phyloP scores from a whole-genome alignment of 2,797 vertebrate genomes.

The Phaenicophaeus curvirostris region DNA sequence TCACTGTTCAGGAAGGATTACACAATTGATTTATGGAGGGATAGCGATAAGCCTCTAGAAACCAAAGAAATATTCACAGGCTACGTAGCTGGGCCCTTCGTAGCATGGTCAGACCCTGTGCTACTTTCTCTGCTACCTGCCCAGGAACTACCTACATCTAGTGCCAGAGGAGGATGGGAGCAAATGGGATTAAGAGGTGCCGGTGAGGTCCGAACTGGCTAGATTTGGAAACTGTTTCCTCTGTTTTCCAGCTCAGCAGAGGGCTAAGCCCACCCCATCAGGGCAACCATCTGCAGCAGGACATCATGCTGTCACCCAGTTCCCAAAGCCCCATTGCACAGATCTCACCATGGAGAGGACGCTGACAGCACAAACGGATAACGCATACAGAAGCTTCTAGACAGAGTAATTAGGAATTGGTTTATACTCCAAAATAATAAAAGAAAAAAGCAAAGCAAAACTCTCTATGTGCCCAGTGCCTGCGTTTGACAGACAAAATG shows the following conservation, averaged over 20 bases:
- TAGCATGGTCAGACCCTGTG: not conserved
- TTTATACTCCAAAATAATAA: not conserved
- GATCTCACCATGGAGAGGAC: fast-evolving
- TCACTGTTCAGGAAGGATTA: not conserved
- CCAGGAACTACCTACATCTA: not conserved
- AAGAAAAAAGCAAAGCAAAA: not conserved
- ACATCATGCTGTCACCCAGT: not conserved
- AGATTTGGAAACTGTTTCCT: not conserved
- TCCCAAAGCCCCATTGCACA: not conserved
- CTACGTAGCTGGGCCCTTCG: not conserved
- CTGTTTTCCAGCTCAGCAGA: not conserved
- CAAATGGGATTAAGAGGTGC: not conserved
- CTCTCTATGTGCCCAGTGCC: not conserved
- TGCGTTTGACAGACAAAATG: not conserved
- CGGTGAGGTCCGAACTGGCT: not conserved
- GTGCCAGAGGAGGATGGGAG: not conserved
- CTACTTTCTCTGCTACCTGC: not conserved
- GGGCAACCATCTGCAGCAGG: not conserved
- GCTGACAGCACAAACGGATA: fast-evolving
- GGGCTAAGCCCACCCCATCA: not conserved
- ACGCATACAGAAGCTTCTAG: not conserved
- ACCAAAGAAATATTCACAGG: not conserved
- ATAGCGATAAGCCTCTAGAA: not conserved
- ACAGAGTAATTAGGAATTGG: not conserved
- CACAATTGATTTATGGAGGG: not conserved